Evolutionary conservation across 2,888 invertebrate genomes (phyloP).

Genomic region (Epirrhoe tristata): DNA sequence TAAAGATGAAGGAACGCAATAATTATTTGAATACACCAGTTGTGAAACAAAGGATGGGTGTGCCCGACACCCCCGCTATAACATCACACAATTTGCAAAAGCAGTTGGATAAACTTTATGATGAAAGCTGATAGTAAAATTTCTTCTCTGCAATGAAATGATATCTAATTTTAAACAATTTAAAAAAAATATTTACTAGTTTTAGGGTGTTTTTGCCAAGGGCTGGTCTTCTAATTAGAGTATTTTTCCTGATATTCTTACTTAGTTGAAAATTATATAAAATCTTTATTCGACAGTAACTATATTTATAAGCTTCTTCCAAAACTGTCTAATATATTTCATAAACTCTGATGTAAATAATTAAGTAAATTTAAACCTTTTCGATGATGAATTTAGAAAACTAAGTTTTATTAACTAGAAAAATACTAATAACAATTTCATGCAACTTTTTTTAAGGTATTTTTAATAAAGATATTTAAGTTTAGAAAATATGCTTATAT

Average conservation of each 20-base stretch:
- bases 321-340: background rate
- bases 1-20: conserved; percentile 75
- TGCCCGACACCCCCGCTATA: conserved; percentile 66
- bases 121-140: conserved; percentile 51
- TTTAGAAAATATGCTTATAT: background rate
- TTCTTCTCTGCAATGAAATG: conserved; percentile 4
- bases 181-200: background rate
- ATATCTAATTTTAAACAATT: background rate
- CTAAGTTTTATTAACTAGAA: background rate
- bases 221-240: conserved; percentile 42
- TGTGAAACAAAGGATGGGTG: conserved; percentile 47
- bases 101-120: conserved; percentile 73
- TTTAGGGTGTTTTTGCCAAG: conserved; percentile 28
- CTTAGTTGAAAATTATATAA: background rate
- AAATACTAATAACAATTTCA: background rate
- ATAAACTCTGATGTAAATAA: background rate
- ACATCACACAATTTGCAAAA: conserved; percentile 74
- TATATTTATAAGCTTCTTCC: background rate
- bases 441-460: background rate
- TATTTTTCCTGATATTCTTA: background rate
- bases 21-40: conserved; percentile 72
- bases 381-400: conserved; percentile 7
- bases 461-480: conserved; percentile 8
- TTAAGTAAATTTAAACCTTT: background rate
- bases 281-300: background rate